These are phyloP conservation scores for Paratrypauchen microcephalus DNA, from an alignment of 2,797 vertebrate genomes.

Conservation along the genomic window DNA sequence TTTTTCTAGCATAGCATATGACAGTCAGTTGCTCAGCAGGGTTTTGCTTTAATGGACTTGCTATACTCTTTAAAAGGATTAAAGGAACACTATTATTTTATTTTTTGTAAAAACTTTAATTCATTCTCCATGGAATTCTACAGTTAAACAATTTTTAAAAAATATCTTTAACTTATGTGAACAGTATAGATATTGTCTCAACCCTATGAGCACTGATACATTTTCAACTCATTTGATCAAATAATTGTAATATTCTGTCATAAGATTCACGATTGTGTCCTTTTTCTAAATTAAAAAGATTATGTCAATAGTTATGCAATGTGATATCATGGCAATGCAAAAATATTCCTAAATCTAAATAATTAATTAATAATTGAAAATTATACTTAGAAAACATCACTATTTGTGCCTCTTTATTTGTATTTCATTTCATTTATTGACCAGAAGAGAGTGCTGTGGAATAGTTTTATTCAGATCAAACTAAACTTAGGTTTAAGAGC, in stretches of 20 bases:
- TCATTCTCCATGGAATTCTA: no score
- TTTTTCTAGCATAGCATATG: neutral
- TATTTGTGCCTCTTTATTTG: neutral
- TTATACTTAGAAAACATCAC: slow-evolving; percentile 37
- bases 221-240: neutral
- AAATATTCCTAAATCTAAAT: slow-evolving; percentile 31
- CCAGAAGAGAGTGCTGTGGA: slow-evolving; percentile 40
- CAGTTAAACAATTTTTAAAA: no score
- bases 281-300: slow-evolving; percentile 4
- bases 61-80: no score
- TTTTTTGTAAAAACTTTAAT: no score
- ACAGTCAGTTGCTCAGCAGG: neutral
- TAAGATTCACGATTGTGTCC: neutral
- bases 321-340: slow-evolving; percentile 34
- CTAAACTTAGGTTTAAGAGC: neutral
- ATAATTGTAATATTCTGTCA: neutral
- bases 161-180: neutral
- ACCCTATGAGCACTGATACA: neutral
- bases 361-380: slow-evolving; percentile 34
- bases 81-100: no score
- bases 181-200: neutral
- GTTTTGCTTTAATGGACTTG: neutral
- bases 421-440: neutral
- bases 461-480: neutral
- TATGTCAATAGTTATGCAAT: slow-evolving; percentile 13